Evolutionary conservation across 2,888 invertebrate species (phyloP).

Genomic region (Carcina quercana): DNA sequence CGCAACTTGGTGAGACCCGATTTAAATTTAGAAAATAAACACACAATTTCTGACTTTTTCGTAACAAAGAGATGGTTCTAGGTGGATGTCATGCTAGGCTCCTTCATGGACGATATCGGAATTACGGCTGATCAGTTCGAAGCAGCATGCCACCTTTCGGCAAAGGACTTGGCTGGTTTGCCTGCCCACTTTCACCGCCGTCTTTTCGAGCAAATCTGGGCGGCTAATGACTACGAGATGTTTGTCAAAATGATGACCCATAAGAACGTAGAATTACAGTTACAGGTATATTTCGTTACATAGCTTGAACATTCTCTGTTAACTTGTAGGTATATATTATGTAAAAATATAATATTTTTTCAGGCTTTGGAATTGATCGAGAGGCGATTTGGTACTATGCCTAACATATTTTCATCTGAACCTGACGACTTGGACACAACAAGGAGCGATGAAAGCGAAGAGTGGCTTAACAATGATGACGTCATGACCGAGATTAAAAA

Average conservation of each 20-base stretch:
- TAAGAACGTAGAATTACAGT: slow-evolving; percentile 91
- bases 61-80: too few species aligned
- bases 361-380: slow-evolving; percentile 91
- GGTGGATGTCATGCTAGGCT: slow-evolving; percentile 93
- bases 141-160: slow-evolving; percentile 78
- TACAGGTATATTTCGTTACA: slow-evolving; percentile 67
- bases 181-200: slow-evolving; percentile 76
- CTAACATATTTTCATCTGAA: slow-evolving; percentile 74
- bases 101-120: slow-evolving; percentile 94
- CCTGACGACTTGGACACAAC: slow-evolving; percentile 45
- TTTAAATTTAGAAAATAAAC: too few species aligned
- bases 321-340: not conserved
- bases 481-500: slow-evolving; percentile 77
- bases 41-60: too few species aligned
- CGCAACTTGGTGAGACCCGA: slow-evolving; percentile 88
- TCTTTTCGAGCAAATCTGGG: slow-evolving; percentile 87
- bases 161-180: slow-evolving; percentile 60
- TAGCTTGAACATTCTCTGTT: not conserved
- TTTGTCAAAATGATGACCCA: slow-evolving; percentile 95
- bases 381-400: slow-evolving; percentile 81
- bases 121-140: slow-evolving; percentile 92
- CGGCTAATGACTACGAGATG: slow-evolving; percentile 92
- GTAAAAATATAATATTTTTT: slow-evolving; percentile 7
- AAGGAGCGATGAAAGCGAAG: slow-evolving; percentile 45
- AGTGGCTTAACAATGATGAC: slow-evolving; percentile 67